Evolutionary conservation across 2,113 vertebrate species (phyloP).

Genomic region (Calyptomena viridis): DNA sequence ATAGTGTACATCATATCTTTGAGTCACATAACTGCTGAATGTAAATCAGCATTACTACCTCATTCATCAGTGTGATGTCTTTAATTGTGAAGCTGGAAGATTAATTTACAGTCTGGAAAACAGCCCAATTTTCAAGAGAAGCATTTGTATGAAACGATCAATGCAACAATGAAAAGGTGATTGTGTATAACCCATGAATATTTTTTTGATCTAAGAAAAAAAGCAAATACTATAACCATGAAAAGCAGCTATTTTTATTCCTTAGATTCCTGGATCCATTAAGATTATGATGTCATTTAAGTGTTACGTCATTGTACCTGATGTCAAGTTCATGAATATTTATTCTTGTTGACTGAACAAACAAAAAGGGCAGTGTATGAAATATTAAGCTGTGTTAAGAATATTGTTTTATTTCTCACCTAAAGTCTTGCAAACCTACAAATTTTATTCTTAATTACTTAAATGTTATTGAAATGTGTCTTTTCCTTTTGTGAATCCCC

Average conservation of each 20-base stretch:
- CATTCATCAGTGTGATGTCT: constrained; percentile 59
- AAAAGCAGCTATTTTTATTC: not conserved
- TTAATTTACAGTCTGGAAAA: constrained; percentile 71
- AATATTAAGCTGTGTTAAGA: not conserved
- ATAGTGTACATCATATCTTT: not conserved
- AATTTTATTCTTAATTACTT: not conserved
- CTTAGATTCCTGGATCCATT: not conserved
- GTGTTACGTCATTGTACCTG: not conserved
- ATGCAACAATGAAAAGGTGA: constrained; percentile 1
- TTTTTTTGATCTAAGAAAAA: constrained; percentile 15
- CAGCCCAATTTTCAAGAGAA: constrained; percentile 55
- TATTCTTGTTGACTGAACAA: not conserved
- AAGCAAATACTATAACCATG: not conserved
- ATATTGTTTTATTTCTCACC: not conserved
- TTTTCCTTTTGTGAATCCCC: not conserved
- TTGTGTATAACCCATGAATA: constrained; percentile 22
- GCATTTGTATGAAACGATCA: constrained; percentile 60
- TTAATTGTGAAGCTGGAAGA: constrained; percentile 69
- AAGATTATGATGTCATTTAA: not conserved
- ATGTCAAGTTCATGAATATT: not conserved
- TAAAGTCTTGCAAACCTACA: not conserved
- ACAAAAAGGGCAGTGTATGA: not conserved
- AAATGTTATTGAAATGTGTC: not conserved
- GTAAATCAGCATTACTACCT: constrained; percentile 41
- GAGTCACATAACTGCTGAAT: constrained; percentile 8